Conservation (phyloP, 2,113 vertebrate species). For the Odocoileus virginianus region DNA sequence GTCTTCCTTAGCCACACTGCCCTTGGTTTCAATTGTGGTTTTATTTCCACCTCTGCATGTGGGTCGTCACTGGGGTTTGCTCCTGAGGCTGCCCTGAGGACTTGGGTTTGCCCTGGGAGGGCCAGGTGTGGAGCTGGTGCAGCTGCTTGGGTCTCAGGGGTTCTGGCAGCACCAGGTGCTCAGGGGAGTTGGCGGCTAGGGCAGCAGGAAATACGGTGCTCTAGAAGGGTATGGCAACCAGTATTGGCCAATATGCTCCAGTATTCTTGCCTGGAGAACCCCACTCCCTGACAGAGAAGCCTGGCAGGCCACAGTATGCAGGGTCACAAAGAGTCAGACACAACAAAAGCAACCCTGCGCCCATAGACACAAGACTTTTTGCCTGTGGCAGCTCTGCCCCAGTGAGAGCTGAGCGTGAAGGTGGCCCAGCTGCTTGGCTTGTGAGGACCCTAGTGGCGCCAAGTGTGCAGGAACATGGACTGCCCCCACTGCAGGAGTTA, state of each 20-base stretch:
- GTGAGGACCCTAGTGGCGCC: not conserved
- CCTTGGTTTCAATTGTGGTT: not conserved
- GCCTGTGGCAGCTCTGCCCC: not conserved
- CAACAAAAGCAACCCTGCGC: accelerated
- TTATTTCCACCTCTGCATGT: not conserved
- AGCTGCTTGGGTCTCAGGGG: not conserved
- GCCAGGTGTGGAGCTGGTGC: not conserved
- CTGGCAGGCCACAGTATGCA: not conserved
- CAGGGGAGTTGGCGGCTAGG: not conserved
- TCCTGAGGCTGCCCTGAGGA: accelerated
- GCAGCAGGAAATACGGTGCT: not conserved
- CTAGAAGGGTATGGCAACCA: not conserved
- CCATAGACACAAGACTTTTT: not conserved
- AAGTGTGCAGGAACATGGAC: not conserved
- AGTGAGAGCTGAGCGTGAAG: not conserved
- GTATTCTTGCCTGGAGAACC: not conserved
- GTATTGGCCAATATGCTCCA: not conserved
- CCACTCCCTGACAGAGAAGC: not conserved
- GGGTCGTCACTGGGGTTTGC: not conserved
- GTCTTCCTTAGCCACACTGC: not conserved
- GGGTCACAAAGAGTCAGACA: not conserved
- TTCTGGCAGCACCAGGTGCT: not conserved
- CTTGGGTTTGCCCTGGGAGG: not conserved
- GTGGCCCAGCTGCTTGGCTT: not conserved
- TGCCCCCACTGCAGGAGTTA: not conserved